These are phyloP conservation scores for Neoarius graeffei DNA, from an alignment of 2,113 vertebrate genomes.

Conservation along the genomic window DNA sequence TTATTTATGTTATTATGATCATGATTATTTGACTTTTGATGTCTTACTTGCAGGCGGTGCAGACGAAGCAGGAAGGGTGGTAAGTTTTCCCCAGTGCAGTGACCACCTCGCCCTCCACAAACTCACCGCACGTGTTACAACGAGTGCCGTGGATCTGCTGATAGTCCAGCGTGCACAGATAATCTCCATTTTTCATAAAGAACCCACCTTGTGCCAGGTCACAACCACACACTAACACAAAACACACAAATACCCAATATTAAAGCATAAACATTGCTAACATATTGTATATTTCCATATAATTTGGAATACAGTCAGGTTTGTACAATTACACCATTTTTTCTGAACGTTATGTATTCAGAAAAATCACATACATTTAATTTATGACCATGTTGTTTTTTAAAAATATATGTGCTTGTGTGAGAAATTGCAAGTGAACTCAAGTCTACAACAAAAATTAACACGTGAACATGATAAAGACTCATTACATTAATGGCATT, in stretches of 20 bases:
- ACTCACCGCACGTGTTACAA: slow-evolving; percentile 88
- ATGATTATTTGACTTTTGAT: not conserved
- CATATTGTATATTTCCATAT: not conserved
- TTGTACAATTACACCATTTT: not conserved
- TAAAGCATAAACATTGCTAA: not conserved
- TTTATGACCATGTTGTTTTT: not conserved
- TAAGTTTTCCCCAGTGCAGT: slow-evolving; percentile 93
- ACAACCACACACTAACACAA: slow-evolving; percentile 85
- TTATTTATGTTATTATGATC: no score
- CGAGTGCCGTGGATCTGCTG: slow-evolving; percentile 92
- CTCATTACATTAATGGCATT: no score
- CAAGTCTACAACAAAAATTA: no score
- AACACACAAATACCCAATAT: slow-evolving; percentile 25
- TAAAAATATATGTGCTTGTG: not conserved
- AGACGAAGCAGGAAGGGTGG: slow-evolving; percentile 94
- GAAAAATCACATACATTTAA: not conserved
- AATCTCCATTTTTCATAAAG: slow-evolving; percentile 90
- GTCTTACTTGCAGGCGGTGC: slow-evolving; percentile 92
- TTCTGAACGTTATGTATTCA: not conserved
- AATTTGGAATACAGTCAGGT: not conserved
- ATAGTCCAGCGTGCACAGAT: slow-evolving; percentile 94
- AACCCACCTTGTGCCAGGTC: slow-evolving; percentile 91
- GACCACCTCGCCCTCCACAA: slow-evolving; percentile 94
- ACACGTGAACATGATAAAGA: no score
- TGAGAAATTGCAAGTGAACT: not conserved